Percentiles rank a stretch among this genome's conserved stretches.
phyloP scores from a whole-genome alignment of 2,113 vertebrate genomes.

The Spizaetus ornatus region DNA sequence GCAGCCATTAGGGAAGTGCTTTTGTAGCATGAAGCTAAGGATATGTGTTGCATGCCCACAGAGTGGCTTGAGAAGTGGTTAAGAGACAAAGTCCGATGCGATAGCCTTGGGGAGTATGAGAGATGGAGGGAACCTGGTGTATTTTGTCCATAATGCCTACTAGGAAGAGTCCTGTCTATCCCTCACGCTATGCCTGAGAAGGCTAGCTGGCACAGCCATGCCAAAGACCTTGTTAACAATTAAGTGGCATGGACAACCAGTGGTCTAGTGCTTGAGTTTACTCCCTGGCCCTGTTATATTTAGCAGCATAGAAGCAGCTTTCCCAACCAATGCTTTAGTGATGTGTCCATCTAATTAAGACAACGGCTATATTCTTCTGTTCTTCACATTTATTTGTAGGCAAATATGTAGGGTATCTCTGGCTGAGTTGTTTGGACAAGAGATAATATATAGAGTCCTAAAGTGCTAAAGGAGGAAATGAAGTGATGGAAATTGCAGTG shows the following conservation, averaged over 20 bases:
- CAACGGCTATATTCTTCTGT: not conserved
- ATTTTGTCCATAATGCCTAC: not conserved
- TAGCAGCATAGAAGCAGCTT: not conserved
- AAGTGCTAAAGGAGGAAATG: not conserved
- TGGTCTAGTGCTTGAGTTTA: not conserved
- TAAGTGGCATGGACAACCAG: not conserved
- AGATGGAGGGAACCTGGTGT: not conserved
- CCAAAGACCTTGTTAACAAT: not conserved
- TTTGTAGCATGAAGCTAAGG: not conserved
- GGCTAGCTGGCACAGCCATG: not conserved
- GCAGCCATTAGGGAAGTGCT: not conserved
- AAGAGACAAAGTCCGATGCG: not conserved
- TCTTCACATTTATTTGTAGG: not conserved
- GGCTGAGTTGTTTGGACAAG: not conserved
- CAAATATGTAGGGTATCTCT: not conserved
- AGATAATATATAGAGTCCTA: not conserved
- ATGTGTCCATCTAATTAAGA: not conserved
- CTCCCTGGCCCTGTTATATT: not conserved
- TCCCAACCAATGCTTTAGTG: not conserved
- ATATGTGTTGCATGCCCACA: not conserved
- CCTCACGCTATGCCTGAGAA: not conserved
- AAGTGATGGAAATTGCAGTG: not conserved
- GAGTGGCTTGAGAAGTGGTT: not conserved
- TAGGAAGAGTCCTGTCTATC: not conserved
- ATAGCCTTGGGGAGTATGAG: not conserved